Evolutionary conservation across 2,888 invertebrate species (phyloP).

Genomic region (Pyrgus malvae): DNA sequence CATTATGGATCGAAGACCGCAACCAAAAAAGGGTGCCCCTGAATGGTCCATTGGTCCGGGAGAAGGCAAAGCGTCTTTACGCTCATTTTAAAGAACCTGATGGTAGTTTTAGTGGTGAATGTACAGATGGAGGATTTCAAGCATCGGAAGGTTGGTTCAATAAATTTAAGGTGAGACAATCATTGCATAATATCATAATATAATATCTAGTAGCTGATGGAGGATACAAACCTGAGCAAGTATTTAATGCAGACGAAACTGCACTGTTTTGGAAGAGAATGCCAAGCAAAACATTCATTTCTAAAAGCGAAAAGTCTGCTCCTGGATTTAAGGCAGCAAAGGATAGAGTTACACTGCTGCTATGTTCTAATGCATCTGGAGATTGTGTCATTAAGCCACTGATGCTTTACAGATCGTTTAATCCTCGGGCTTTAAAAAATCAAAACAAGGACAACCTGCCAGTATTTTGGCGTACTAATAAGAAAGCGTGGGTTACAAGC

Average conservation of each 20-base stretch:
- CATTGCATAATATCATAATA: constrained; percentile 37
- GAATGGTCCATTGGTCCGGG: constrained; percentile 36
- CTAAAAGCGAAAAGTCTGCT: constrained; percentile 35
- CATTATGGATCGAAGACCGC: constrained; percentile 38
- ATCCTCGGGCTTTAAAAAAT: constrained; percentile 35
- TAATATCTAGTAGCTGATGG: constrained; percentile 31
- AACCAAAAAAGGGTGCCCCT: constrained; percentile 34
- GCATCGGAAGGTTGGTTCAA: constrained; percentile 37
- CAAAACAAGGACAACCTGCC: constrained; percentile 34
- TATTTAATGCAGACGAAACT: constrained; percentile 38
- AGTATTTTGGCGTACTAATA: constrained; percentile 40
- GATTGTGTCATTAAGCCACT: constrained; percentile 34
- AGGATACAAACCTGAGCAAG: constrained; percentile 37
- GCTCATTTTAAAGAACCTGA: constrained; percentile 32
- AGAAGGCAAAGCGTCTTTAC: constrained; percentile 39
- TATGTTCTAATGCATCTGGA: constrained; percentile 36
- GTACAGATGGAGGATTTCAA: constrained; percentile 29
- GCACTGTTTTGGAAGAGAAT: constrained; percentile 38
- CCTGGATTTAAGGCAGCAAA: constrained; percentile 37
- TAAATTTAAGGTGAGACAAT: constrained; percentile 37
- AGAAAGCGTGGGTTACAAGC: constrained; percentile 40
- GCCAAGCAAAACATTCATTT: constrained; percentile 37
- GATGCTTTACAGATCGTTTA: constrained; percentile 36
- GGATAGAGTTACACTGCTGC: constrained; percentile 36
- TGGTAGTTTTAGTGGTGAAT: too few species aligned